phyloP scores from a whole-genome alignment of 2,888 invertebrate genomes.

The Cerceris rybyensis region DNA sequence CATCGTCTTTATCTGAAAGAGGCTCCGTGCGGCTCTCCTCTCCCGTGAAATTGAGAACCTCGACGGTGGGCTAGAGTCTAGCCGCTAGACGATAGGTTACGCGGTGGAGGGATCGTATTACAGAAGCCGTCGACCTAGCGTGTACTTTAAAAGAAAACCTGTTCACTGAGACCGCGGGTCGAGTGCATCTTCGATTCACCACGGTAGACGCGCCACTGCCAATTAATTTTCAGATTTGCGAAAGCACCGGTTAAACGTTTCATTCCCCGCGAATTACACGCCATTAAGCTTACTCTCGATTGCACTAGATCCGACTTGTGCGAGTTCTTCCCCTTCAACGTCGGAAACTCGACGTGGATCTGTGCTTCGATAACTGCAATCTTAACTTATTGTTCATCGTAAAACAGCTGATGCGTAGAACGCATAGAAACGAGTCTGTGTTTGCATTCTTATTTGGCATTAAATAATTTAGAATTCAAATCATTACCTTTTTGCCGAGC shows the following conservation, averaged over 20 bases:
- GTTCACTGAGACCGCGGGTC: constrained; percentile 33
- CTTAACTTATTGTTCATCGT: too few relatives aligned
- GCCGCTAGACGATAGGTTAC: constrained; percentile 68
- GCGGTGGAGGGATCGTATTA: constrained; percentile 68
- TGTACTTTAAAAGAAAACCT: constrained; percentile 53
- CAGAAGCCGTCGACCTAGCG: constrained; percentile 70
- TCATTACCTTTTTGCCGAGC: too few relatives aligned
- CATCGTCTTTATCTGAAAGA: constrained; percentile 25
- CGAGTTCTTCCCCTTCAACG: too few relatives aligned
- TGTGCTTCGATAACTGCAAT: too few relatives aligned
- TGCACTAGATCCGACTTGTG: too few relatives aligned
- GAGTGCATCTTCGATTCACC: constrained; percentile 38
- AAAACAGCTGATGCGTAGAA: too few relatives aligned
- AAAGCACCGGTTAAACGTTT: not conserved
- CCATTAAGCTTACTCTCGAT: constrained; percentile 16
- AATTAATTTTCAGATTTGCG: constrained; percentile 28
- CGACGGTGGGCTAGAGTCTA: constrained; percentile 63
- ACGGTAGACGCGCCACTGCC: constrained; percentile 9
- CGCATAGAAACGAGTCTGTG: too few relatives aligned
- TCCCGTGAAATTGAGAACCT: constrained; percentile 66
- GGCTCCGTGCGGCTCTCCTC: constrained; percentile 7
- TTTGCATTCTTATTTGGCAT: too few relatives aligned
- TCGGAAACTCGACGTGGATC: too few relatives aligned
- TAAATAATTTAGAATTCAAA: too few relatives aligned
- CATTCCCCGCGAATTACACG: not conserved